These are phyloP conservation scores for Diorhabda carinulata DNA, from an alignment of 1,140 invertebrate genomes.

Conservation along the genomic window DNA sequence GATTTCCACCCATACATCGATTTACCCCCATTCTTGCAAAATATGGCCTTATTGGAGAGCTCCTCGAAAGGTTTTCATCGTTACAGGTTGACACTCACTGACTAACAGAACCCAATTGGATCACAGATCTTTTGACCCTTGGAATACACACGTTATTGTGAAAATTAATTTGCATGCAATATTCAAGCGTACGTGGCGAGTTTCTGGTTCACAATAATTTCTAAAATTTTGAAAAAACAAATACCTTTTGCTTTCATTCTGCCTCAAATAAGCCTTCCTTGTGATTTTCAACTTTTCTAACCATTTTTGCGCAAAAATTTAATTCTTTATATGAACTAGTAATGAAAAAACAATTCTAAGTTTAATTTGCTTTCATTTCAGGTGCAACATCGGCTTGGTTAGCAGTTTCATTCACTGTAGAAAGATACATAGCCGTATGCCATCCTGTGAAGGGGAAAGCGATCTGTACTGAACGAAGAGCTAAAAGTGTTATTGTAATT, in stretches of 20 bases:
- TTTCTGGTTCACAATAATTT: too few species aligned
- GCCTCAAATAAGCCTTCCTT: neutral
- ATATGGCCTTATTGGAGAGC: too few species aligned
- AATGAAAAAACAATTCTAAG: neutral
- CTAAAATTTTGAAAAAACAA: too few species aligned
- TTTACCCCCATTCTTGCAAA: too few species aligned
- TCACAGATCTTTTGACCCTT: too few species aligned
- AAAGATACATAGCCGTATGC: slow-evolving; percentile 73
- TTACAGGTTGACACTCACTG: too few species aligned
- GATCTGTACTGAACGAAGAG: slow-evolving; percentile 61
- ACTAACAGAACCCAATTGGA: too few species aligned
- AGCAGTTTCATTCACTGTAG: slow-evolving; percentile 73
- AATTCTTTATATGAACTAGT: neutral
- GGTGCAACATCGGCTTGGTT: slow-evolving; percentile 73
- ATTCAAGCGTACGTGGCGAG: too few species aligned
- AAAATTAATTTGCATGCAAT: too few species aligned
- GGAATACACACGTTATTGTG: too few species aligned
- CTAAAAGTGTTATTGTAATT: slow-evolving; percentile 57
- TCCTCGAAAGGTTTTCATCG: too few species aligned
- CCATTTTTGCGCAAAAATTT: neutral
- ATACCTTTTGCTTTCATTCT: neutral
- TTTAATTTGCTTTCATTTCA: slow-evolving; percentile 40
- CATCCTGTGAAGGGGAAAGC: slow-evolving; percentile 71
- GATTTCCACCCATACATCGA: too few species aligned
- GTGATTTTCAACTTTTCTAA: neutral